phyloP scores from a whole-genome alignment of 2,797 vertebrate genomes.

The Podarcis lilfordi region DNA sequence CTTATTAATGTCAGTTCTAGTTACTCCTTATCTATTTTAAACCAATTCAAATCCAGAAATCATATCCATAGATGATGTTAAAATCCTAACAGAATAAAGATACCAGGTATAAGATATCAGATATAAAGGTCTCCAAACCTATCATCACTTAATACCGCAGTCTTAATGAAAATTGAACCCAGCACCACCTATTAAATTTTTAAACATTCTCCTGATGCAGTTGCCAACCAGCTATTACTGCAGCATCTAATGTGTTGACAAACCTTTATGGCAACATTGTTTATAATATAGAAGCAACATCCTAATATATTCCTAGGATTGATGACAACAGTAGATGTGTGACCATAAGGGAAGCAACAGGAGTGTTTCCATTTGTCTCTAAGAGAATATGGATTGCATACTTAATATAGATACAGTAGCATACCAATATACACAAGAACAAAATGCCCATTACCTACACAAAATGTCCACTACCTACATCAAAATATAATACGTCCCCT shows the following conservation, averaged over 20 bases:
- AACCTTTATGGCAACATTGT: neutral
- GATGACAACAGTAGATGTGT: neutral
- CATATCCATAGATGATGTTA: conserved; percentile 45
- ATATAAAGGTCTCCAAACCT: too few species aligned
- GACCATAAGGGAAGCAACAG: neutral
- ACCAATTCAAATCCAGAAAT: conserved; percentile 48
- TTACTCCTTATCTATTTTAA: conserved; percentile 12
- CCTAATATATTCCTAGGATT: neutral
- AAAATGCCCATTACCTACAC: neutral
- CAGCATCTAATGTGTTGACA: neutral
- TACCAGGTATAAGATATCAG: neutral
- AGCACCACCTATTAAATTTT: neutral
- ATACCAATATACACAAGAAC: neutral
- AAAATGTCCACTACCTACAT: neutral
- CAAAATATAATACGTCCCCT: neutral
- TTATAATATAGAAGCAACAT: neutral
- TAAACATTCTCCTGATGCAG: neutral
- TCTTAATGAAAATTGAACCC: too few species aligned
- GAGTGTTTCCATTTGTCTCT: neutral
- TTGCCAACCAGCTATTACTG: neutral
- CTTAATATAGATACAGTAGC: neutral
- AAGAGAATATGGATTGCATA: neutral
- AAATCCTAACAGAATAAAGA: conserved; percentile 63
- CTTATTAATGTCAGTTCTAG: neutral
- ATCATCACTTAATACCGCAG: too few species aligned